phyloP scores from a whole-genome alignment of 2,888 invertebrate genomes.

The Dolomedes plantarius region DNA sequence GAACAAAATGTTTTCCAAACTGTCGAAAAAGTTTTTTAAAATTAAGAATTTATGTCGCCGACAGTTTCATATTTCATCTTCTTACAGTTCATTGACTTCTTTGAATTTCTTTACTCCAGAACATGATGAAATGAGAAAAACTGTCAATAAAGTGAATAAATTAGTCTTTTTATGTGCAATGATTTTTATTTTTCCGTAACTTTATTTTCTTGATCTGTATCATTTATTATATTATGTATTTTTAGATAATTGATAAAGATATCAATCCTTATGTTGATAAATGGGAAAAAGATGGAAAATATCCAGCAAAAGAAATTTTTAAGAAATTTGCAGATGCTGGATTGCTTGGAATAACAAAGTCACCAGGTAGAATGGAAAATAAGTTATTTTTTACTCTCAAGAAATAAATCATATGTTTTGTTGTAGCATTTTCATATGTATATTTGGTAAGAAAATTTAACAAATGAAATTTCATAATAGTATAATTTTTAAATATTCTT shows the following conservation, averaged over 20 bases:
- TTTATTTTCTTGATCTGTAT: neutral
- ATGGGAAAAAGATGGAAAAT: conserved; percentile 79
- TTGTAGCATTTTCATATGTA: too few species aligned
- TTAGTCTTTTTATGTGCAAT: neutral
- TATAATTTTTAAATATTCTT: too few species aligned
- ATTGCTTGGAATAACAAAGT: conserved; percentile 79
- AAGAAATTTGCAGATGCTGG: conserved; percentile 79
- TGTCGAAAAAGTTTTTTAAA: neutral
- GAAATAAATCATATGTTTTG: too few species aligned
- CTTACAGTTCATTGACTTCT: conserved; percentile 13
- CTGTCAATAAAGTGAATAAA: conserved; percentile 53
- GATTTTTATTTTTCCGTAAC: too few species aligned
- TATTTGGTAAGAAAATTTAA: too few species aligned
- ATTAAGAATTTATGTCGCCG: neutral
- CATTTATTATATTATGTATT: neutral
- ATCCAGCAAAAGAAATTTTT: conserved; percentile 80
- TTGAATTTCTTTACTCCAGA: conserved; percentile 40
- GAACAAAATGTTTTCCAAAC: neutral
- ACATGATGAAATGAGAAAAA: conserved; percentile 68
- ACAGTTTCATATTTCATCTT: neutral
- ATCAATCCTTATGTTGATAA: conserved; percentile 80
- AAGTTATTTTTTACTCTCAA: too few species aligned
- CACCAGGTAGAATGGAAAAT: conserved; percentile 77
- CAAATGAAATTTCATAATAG: too few species aligned
- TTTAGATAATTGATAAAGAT: conserved; percentile 79